phyloP scores from a whole-genome alignment of 2,113 vertebrate genomes.

The Ictalurus furcatus region DNA sequence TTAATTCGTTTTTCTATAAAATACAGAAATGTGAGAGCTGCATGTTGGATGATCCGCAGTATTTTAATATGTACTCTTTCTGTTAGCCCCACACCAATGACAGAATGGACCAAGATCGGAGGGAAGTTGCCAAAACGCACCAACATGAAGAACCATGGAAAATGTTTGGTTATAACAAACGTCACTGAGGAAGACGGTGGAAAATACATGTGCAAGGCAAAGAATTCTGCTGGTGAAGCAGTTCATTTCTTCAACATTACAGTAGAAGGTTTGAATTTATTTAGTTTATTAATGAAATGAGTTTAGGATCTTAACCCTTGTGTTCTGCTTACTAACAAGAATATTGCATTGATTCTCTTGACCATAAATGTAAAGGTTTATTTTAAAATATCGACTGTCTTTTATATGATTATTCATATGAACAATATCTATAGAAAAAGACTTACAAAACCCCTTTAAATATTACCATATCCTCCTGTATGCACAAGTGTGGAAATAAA shows the following conservation, averaged over 20 bases:
- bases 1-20: neutral
- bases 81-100: conserved; percentile 82
- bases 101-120: conserved; percentile 81
- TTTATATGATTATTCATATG: neutral
- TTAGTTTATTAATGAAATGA: neutral
- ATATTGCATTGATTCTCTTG: neutral
- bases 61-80: conserved; percentile 10
- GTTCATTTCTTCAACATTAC: conserved; percentile 80
- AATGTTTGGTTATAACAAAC: conserved; percentile 77
- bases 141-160: conserved; percentile 74
- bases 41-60: neutral
- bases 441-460: neutral
- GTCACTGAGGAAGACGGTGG: conserved; percentile 78
- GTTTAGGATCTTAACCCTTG: neutral
- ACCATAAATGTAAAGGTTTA: neutral
- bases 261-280: conserved; percentile 81
- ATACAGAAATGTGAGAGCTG: neutral
- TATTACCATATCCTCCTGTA: neutral
- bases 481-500: neutral
- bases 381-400: neutral
- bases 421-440: neutral
- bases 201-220: conserved; percentile 83
- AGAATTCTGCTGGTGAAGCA: conserved; percentile 75
- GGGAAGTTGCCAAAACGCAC: conserved; percentile 65
- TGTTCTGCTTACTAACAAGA: neutral